phyloP scores from a whole-genome alignment of 1,140 invertebrate genomes.

The Micrasema longulum region DNA sequence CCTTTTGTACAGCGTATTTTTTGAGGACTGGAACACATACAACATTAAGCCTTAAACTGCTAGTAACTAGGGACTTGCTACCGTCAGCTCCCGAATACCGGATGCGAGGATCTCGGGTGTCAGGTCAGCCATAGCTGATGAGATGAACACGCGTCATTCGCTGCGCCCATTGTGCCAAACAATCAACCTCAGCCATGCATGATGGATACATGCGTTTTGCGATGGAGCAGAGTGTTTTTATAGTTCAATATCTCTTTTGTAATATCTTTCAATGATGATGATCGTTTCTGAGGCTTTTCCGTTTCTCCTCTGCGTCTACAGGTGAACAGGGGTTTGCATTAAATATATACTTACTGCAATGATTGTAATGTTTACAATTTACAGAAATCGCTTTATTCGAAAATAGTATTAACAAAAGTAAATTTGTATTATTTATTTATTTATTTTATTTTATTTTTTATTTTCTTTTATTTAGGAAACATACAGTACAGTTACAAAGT shows the following conservation, averaged over 20 bases:
- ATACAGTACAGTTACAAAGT: no score
- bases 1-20: background rate
- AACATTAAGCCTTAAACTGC: background rate
- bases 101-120: slow-evolving; percentile 15
- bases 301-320: no score
- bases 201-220: slow-evolving; percentile 15
- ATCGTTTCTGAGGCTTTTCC: no score
- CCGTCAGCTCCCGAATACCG: slow-evolving; percentile 6
- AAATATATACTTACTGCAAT: no score
- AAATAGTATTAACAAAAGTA: no score
- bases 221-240: background rate
- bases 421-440: no score
- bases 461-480: no score
- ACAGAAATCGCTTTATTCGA: no score
- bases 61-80: background rate
- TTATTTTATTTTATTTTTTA: no score
- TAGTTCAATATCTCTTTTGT: background rate
- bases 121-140: slow-evolving; percentile 3
- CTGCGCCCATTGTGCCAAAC: slow-evolving; percentile 19
- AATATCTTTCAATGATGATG: no score
- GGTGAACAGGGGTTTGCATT: no score
- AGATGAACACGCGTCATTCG: slow-evolving; percentile 23
- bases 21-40: background rate
- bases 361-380: no score
- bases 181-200: slow-evolving; percentile 22